Percentiles rank a stretch among this genome's conserved stretches.
phyloP scores from a whole-genome alignment of 2,888 invertebrate species.

The Noctuana brunneofusca region DNA sequence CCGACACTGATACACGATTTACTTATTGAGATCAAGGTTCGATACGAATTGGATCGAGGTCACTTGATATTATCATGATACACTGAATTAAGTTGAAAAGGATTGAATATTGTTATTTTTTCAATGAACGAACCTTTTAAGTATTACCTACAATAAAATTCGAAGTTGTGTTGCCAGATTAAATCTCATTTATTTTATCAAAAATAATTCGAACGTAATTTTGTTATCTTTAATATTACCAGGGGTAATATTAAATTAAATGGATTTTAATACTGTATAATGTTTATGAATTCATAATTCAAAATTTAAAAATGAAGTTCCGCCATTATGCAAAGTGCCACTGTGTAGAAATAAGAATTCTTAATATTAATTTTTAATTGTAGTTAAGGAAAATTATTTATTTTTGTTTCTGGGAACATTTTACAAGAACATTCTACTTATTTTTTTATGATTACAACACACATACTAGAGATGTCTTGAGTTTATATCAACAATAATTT shows the following conservation, averaged over 20 bases:
- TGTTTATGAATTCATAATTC: not conserved
- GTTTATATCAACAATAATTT: conserved; percentile 36
- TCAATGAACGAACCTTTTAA: too few relatives aligned
- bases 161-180: not conserved
- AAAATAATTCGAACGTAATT: too few relatives aligned
- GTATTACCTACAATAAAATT: too few relatives aligned
- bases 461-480: conserved; percentile 33
- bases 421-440: conserved; percentile 39
- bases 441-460: conserved; percentile 40
- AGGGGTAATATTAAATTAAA: not conserved
- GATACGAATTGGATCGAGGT: not conserved
- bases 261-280: not conserved
- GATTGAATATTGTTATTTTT: not conserved
- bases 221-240: too few relatives aligned
- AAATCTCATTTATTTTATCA: not conserved
- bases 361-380: conserved; percentile 40
- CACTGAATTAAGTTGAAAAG: not conserved
- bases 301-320: conserved; percentile 39
- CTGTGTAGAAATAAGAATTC: conserved; percentile 50
- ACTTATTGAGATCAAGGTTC: not conserved
- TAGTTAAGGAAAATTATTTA: conserved; percentile 56
- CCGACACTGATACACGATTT: not conserved
- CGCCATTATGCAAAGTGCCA: conserved; percentile 56
- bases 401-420: conserved; percentile 48
- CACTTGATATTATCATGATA: not conserved